Conservation (phyloP, 2,888 invertebrate species). For the Tiphia femorata region DNA sequence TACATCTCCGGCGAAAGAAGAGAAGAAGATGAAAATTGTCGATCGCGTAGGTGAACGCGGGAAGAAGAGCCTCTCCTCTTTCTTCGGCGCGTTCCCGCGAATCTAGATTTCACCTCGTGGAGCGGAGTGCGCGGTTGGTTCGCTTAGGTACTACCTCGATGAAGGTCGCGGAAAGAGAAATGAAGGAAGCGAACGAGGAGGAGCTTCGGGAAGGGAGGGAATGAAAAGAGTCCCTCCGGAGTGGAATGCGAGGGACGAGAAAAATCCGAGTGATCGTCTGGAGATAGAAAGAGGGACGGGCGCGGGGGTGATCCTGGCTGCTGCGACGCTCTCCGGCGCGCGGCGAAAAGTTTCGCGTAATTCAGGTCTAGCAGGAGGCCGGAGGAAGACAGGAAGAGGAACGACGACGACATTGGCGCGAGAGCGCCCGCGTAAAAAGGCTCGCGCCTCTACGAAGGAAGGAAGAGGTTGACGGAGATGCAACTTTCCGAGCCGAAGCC, state of each 20-base stretch:
- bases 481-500: slow-evolving; percentile 60
- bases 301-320: not conserved
- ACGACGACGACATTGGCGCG: not conserved
- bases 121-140: too few species aligned
- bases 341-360: too few species aligned
- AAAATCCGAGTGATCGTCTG: not conserved
- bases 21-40: too few species aligned
- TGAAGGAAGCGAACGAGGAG: not conserved
- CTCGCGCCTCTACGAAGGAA: too few species aligned
- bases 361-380: not conserved
- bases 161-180: not conserved
- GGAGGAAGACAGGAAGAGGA: not conserved
- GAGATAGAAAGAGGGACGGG: not conserved
- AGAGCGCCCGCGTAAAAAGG: slow-evolving; percentile 14
- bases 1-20: too few species aligned
- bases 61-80: too few species aligned
- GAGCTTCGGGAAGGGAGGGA: not conserved
- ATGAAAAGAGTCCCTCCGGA: not conserved
- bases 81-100: too few species aligned
- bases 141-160: too few species aligned
- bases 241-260: not conserved
- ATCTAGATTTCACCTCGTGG: too few species aligned
- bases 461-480: slow-evolving; percentile 58
- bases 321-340: too few species aligned
- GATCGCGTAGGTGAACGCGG: too few species aligned